phyloP scores from a whole-genome alignment of 2,797 vertebrate species.

The Natrix natrix region DNA sequence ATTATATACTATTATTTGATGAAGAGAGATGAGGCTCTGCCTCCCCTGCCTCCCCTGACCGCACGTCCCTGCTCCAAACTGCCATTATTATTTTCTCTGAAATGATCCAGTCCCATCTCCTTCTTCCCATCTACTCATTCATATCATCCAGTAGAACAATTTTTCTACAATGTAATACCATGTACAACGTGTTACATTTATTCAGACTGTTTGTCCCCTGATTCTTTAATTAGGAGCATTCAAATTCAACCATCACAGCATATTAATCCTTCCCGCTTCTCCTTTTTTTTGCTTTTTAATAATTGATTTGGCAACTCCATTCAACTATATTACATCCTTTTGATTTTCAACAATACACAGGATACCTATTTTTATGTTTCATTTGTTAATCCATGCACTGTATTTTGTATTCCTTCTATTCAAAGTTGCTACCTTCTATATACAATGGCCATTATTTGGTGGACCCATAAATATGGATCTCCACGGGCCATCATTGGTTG shows the following conservation, averaged over 20 bases:
- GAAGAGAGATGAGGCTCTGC: not conserved
- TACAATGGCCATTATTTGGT: not conserved
- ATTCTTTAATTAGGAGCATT: not conserved
- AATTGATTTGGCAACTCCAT: not conserved
- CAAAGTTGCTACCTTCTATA: not conserved
- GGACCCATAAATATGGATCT: not conserved
- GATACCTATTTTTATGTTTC: not conserved
- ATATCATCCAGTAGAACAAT: not conserved
- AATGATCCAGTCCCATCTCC: not conserved
- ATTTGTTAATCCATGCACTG: not conserved
- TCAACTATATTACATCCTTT: not conserved
- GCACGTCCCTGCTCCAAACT: not conserved
- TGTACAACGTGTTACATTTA: not conserved
- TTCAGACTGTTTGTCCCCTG: not conserved
- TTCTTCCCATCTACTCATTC: not conserved
- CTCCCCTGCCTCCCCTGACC: no score
- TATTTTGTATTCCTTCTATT: not conserved
- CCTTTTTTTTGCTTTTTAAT: not conserved
- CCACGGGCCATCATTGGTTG: not conserved
- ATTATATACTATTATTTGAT: no score
- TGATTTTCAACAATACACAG: not conserved
- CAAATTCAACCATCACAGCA: not conserved
- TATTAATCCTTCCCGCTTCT: not conserved
- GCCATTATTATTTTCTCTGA: not conserved
- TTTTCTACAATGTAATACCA: not conserved